A percentile compares a stretch with the other conserved stretches of the same genome.
phyloP scores from a whole-genome alignment of 2,888 invertebrate species.

The Meteorus colon region DNA sequence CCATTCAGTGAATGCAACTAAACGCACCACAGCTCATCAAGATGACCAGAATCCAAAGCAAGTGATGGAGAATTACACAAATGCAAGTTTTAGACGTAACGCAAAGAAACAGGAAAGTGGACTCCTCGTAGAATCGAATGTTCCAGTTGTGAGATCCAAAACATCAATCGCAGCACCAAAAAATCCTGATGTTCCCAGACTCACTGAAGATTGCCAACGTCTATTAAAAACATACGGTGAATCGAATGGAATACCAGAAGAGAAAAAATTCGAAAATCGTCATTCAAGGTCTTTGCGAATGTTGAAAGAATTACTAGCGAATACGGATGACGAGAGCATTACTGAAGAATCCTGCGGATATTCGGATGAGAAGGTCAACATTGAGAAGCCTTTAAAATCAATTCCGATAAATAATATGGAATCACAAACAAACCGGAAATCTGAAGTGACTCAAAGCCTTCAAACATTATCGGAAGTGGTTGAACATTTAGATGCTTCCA shows the following conservation, averaged over 20 bases:
- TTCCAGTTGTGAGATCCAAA: constrained; percentile 42
- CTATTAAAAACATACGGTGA: neutral
- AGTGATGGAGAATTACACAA: neutral
- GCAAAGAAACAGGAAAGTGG: neutral
- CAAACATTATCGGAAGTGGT: constrained; percentile 23
- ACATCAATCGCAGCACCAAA: constrained; percentile 32
- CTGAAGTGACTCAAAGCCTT: constrained; percentile 21
- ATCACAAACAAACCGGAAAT: constrained; percentile 19
- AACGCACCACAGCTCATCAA: neutral
- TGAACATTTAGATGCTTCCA: constrained; percentile 15
- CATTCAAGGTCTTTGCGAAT: constrained; percentile 46
- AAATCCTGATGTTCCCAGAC: neutral
- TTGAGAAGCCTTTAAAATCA: neutral
- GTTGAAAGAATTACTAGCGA: constrained; percentile 46
- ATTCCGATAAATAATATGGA: constrained; percentile 26
- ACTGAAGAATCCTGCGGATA: constrained; percentile 28
- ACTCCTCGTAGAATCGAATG: constrained; percentile 14
- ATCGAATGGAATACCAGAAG: neutral
- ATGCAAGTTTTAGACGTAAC: neutral
- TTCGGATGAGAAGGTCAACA: constrained; percentile 1
- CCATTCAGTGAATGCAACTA: constrained; percentile 13
- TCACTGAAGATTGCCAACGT: constrained; percentile 2
- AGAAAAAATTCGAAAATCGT: constrained; percentile 40
- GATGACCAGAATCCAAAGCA: neutral
- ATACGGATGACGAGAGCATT: constrained; percentile 35